These are phyloP conservation scores for Miniopterus natalensis DNA, from an alignment of 2,113 vertebrate genomes.

Conservation along the genomic window DNA sequence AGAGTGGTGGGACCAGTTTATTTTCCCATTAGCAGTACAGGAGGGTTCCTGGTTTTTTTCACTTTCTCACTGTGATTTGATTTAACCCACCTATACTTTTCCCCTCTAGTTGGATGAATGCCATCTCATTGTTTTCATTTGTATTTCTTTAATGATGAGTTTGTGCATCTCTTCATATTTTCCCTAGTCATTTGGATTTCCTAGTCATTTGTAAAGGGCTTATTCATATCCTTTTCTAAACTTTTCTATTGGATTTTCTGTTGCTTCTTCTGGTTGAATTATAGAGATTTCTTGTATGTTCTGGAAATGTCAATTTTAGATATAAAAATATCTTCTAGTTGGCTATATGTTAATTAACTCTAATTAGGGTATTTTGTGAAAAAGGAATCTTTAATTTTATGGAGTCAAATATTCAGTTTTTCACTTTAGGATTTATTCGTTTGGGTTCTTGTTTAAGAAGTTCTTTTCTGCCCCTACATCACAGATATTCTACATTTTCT, in stretches of 20 bases:
- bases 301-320: background rate
- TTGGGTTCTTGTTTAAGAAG: background rate
- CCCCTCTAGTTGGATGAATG: no score
- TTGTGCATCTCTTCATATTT: background rate
- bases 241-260: background rate
- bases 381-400: conserved; percentile 8
- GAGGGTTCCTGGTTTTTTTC: background rate
- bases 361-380: background rate
- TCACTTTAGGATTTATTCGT: conserved; percentile 11
- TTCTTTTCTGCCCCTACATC: background rate
- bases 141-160: background rate
- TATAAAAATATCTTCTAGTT: background rate
- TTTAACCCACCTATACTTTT: background rate
- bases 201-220: background rate
- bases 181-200: background rate
- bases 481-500: background rate
- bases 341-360: background rate
- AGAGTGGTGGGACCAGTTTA: background rate
- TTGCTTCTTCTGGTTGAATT: background rate
- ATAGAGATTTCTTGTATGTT: background rate
- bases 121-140: background rate
- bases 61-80: background rate
- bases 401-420: background rate
- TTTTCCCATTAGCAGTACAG: no score
- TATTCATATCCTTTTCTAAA: conserved; percentile 16